Evolutionary conservation across 1,140 invertebrate genomes (phyloP), one percentile per base, ranked within the genome.

Genomic region (Heliconius melpomene): DNA sequence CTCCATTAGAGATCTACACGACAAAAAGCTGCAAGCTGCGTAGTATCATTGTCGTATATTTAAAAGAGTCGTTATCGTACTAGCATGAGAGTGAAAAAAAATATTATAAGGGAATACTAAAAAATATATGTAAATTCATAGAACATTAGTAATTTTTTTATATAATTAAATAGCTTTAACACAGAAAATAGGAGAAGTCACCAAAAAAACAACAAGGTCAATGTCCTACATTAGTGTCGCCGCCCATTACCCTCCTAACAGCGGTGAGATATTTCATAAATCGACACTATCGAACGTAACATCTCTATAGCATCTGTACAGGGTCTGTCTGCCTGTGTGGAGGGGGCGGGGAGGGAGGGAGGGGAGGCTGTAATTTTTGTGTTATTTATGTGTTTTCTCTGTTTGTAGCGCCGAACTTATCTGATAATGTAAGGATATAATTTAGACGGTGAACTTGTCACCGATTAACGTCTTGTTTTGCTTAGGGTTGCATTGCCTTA

Each of bases 361-460:
- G 1, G 40, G 60, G 60, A 76, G 18, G 82, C 81, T 66, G 85
- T 90, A 87, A 89, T 91, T 90, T 89, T 89, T 84, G 71, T 72
- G 85, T 90, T 86, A 92, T 91, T 92, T 90, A 92, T 90, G 75
- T 32, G 36, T 79, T 60, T 32, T 70, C 86, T 57, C 29, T 60
- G 85, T 91, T 89, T 91, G 89, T 87, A 79, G 75, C 72, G 78
- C 86, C 84, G 84, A 82, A 84, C 72, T 83, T 90, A 91, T 91
- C 89, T 84, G 88, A 91, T 91, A 80, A 83, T 84, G 70, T 81
- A 79, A 83, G 85, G 82, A 83, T 87, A 89, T 88, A 86, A 91
- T 89, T 90, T 89, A 86, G 86, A 86, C 84, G 87, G 86, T 89
- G 85, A 90, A 90, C 85, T 88, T 90, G 89, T 89, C 89, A 87